A percentile compares a stretch with the other conserved stretches of the same genome.
These are phyloP conservation scores for Tiaroga cobitis DNA, from an alignment of 2,797 vertebrate genomes.

Conservation along the genomic window DNA sequence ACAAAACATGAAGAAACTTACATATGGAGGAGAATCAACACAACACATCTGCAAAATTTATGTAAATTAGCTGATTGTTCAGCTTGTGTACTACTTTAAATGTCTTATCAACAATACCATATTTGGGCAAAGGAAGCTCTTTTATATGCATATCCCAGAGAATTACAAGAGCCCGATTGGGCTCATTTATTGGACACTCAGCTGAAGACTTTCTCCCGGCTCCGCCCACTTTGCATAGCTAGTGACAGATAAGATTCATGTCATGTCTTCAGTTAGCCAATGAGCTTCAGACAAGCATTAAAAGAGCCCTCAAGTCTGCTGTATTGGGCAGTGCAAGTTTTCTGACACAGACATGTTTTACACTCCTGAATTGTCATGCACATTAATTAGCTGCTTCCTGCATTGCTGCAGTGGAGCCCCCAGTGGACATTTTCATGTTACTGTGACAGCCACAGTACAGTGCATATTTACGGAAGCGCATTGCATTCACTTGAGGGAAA, in stretches of 20 bases:
- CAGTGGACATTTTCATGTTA: slow-evolving; percentile 15
- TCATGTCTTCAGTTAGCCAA: background rate
- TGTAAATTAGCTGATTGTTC: slow-evolving; percentile 7
- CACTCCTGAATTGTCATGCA: background rate
- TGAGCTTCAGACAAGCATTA: slow-evolving; percentile 5
- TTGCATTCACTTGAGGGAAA: too few relatives aligned
- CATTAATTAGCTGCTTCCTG: slow-evolving; percentile 19
- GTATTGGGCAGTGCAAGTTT: slow-evolving; percentile 2
- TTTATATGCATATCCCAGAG: background rate
- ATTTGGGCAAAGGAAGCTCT: slow-evolving; percentile 8
- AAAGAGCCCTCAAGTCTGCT: background rate
- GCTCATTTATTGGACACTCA: background rate
- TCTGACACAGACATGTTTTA: slow-evolving; percentile 1
- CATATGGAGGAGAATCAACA: background rate
- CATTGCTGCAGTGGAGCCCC: slow-evolving; percentile 13
- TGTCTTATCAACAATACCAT: slow-evolving; percentile 22
- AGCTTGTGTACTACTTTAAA: slow-evolving; percentile 1
- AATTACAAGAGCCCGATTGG: background rate
- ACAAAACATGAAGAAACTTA: background rate
- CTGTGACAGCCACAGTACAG: slow-evolving; percentile 33
- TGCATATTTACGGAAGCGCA: background rate
- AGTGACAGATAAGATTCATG: background rate
- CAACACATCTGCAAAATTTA: background rate
- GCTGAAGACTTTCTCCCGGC: background rate
- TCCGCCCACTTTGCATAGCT: slow-evolving; percentile 11